Conservation (phyloP, 2,113 vertebrate species). For the Seriola rivoliana region DNA sequence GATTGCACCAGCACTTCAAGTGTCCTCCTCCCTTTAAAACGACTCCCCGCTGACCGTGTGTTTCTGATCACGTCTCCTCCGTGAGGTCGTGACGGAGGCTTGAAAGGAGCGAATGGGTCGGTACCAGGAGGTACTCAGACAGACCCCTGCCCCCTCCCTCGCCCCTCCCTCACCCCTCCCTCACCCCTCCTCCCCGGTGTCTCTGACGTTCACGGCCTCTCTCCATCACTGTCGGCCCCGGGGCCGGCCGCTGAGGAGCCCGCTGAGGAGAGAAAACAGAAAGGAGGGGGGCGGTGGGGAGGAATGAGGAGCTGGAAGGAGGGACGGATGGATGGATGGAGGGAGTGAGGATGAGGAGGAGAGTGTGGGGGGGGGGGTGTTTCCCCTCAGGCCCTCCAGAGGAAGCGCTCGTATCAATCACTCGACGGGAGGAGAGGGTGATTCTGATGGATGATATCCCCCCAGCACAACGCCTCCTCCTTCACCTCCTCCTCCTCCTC, state of each 20-base stretch:
- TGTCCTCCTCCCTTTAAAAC: too few relatives aligned
- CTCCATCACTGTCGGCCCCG: constrained; percentile 80
- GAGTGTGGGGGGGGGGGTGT: neutral
- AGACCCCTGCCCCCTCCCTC: neutral
- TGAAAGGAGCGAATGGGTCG: neutral
- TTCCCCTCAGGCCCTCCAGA: constrained; percentile 66
- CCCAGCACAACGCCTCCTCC: constrained; percentile 35
- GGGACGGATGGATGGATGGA: constrained; percentile 32
- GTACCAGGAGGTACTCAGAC: constrained; percentile 14
- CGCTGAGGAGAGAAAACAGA: constrained; percentile 64
- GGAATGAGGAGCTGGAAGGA: constrained; percentile 32
- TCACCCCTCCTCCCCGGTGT: constrained; percentile 23
- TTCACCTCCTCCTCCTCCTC: neutral
- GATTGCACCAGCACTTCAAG: too few relatives aligned
- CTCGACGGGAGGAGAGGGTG: constrained; percentile 65
- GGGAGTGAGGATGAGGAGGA: neutral
- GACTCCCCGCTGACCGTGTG: too few relatives aligned
- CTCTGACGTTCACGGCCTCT: constrained; percentile 51
- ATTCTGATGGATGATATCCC: constrained; percentile 65
- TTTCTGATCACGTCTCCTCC: neutral
- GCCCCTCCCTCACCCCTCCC: neutral
- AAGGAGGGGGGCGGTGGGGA: neutral
- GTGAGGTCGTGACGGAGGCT: neutral
- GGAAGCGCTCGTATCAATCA: constrained; percentile 78
- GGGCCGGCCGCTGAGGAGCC: constrained; percentile 66